phyloP scores from a whole-genome alignment of 2,797 vertebrate species.

The Rallus crepitans region DNA sequence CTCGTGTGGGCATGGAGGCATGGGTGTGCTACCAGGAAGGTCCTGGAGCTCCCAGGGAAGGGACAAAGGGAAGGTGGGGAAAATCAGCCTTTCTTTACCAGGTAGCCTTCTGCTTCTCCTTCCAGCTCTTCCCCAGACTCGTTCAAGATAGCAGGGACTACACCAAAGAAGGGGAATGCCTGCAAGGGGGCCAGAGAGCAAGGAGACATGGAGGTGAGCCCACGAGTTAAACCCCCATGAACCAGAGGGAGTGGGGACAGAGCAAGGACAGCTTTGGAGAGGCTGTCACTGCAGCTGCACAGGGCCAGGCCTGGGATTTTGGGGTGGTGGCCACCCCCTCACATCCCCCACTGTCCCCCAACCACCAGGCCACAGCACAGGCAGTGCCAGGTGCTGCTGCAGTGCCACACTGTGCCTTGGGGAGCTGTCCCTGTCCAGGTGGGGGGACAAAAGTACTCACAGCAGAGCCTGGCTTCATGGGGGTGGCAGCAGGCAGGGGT shows the following conservation, averaged over 20 bases:
- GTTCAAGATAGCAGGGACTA: conserved; percentile 92
- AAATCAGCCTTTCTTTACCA: conserved; percentile 81
- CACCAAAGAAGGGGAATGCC: conserved; percentile 97
- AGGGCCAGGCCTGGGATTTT: background rate
- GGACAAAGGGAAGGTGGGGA: background rate
- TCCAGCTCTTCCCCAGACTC: conserved; percentile 95
- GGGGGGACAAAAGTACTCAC: conserved; percentile 82
- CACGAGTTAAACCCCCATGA: background rate
- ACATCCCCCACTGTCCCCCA: fast-evolving
- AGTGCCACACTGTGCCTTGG: fast-evolving
- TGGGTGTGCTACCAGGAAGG: background rate
- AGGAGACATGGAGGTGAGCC: background rate
- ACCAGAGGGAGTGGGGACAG: background rate
- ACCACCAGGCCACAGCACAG: background rate
- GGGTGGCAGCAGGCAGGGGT: conserved; percentile 91
- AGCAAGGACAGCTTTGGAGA: background rate
- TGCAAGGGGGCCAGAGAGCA: conserved; percentile 61
- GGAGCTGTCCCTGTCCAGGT: background rate
- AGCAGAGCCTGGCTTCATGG: conserved; percentile 95
- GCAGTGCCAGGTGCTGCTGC: background rate
- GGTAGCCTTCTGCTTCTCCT: conserved; percentile 94
- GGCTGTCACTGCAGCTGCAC: fast-evolving
- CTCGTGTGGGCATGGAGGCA: background rate
- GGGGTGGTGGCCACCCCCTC: background rate
- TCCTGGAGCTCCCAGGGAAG: background rate